A percentile compares a stretch with the other conserved stretches of the same genome.
Evolutionary conservation across 2,797 vertebrate genomes (phyloP).

Genomic region (Erpetoichthys calabaricus): DNA sequence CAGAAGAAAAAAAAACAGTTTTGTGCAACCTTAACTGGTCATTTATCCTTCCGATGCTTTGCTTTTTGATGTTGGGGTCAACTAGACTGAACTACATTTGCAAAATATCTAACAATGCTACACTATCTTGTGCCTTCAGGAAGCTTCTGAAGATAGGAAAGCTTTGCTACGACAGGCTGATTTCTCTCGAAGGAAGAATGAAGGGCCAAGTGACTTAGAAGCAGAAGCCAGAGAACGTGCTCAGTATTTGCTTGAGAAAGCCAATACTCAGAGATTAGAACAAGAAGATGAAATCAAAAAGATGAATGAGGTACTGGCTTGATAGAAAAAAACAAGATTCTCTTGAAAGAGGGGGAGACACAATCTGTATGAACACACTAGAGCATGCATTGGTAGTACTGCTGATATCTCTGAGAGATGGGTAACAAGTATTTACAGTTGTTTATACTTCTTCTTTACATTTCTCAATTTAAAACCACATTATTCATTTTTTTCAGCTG

Average conservation of each 20-base stretch:
- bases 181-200: slow-evolving; percentile 35
- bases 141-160: slow-evolving; percentile 46
- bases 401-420: not conserved
- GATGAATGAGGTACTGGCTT: slow-evolving; percentile 52
- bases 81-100: too few species aligned
- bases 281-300: slow-evolving; percentile 72
- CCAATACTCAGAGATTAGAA: slow-evolving; percentile 54
- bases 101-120: too few species aligned
- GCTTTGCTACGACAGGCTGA: slow-evolving; percentile 43
- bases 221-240: slow-evolving; percentile 47
- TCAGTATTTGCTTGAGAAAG: slow-evolving; percentile 48
- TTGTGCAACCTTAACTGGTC: too few species aligned
- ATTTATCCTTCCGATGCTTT: too few species aligned
- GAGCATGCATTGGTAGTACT: not conserved
- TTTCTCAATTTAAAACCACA: not conserved
- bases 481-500: slow-evolving; percentile 35
- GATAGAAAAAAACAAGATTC: too few species aligned
- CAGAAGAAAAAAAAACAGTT: too few species aligned
- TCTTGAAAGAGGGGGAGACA: not conserved
- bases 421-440: not conserved
- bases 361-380: not conserved
- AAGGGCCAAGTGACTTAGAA: slow-evolving; percentile 57
- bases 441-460: slow-evolving; percentile 1
- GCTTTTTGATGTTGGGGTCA: too few species aligned
- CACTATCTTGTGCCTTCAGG: slow-evolving; percentile 28